Percentiles rank a stretch among this genome's conserved stretches.
These are phyloP conservation scores for Chaunax sp. DNA, from an alignment of 2,797 vertebrate species.

Conservation along the genomic window DNA sequence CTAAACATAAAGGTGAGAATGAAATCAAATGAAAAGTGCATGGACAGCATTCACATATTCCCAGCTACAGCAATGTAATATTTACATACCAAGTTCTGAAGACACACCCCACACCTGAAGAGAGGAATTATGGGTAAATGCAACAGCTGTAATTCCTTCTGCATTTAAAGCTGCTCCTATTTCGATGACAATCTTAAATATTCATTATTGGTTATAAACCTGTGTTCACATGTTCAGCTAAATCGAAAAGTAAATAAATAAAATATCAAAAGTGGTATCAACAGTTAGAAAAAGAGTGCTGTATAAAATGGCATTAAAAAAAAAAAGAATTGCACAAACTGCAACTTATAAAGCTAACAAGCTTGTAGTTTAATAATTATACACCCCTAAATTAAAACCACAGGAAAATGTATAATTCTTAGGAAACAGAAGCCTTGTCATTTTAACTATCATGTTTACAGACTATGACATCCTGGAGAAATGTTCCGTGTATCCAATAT, in stretches of 20 bases:
- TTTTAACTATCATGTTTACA: background rate
- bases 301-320: constrained; percentile 55
- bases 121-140: constrained; percentile 43
- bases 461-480: background rate
- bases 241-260: constrained; percentile 62
- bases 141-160: constrained; percentile 27
- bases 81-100: constrained; percentile 47
- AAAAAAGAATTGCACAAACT: constrained; percentile 13
- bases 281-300: constrained; percentile 44
- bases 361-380: constrained; percentile 12
- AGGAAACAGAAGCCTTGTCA: constrained; percentile 1
- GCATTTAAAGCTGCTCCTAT: constrained; percentile 16
- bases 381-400: constrained; percentile 2
- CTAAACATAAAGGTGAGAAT: constrained; percentile 38
- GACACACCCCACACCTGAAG: constrained; percentile 30
- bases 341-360: constrained; percentile 29
- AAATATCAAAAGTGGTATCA: constrained; percentile 56
- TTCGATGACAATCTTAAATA: constrained; percentile 38
- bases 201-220: constrained; percentile 32
- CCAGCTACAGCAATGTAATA: constrained; percentile 39
- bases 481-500: background rate
- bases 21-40: constrained; percentile 39
- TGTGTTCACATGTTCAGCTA: constrained; percentile 19
- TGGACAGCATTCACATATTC: constrained; percentile 40
- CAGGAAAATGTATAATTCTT: background rate